These are phyloP conservation scores for Haemorhous mexicanus DNA, from an alignment of 2,113 vertebrate genomes.

Conservation along the genomic window DNA sequence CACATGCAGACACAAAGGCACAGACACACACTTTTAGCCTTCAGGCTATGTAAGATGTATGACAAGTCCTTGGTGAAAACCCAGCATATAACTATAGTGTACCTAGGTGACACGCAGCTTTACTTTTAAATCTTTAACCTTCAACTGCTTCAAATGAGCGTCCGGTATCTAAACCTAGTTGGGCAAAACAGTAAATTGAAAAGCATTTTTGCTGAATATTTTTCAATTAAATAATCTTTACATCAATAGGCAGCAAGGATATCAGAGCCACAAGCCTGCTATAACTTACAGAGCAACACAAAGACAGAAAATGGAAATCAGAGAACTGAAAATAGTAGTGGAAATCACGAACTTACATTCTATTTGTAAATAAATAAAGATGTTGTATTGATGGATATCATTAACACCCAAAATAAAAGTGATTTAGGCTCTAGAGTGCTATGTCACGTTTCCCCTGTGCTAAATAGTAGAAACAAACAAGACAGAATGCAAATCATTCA, in stretches of 20 bases:
- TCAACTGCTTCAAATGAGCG: neutral
- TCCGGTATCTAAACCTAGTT: neutral
- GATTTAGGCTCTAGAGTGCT: neutral
- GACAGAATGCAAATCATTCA: neutral
- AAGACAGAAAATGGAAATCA: neutral
- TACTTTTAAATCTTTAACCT: conserved; percentile 34
- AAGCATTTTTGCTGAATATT: neutral
- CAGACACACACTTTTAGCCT: conserved; percentile 5
- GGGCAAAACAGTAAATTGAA: conserved; percentile 35
- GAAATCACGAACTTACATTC: neutral
- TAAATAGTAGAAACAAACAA: neutral
- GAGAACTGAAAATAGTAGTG: neutral
- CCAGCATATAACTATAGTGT: neutral
- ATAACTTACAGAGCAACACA: neutral
- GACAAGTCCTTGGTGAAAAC: neutral
- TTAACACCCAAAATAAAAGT: neutral
- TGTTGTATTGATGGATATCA: neutral
- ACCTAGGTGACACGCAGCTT: neutral
- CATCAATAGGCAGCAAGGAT: neutral
- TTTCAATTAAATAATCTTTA: conserved; percentile 38
- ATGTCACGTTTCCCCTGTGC: neutral
- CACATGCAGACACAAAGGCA: conserved; percentile 3
- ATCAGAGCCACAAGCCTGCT: neutral
- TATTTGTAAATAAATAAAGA: neutral
- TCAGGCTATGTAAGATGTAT: conserved; percentile 25